Percentiles rank a stretch among this genome's conserved stretches.
Evolutionary conservation across 2,888 invertebrate genomes (phyloP).

Genomic region (Cephus pygmeus): DNA sequence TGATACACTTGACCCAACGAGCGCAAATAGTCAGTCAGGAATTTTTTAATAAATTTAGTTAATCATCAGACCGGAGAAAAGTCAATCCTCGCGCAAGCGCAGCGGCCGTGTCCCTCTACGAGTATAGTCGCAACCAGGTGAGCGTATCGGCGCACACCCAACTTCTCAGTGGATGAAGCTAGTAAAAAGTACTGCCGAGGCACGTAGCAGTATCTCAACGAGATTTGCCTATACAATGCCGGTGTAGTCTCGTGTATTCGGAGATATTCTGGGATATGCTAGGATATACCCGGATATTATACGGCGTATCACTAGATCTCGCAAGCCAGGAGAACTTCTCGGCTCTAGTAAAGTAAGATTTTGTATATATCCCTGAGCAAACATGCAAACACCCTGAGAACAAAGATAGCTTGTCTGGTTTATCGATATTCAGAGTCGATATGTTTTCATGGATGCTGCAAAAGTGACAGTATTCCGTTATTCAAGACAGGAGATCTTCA

Average conservation of each 20-base stretch:
- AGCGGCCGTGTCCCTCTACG: not conserved
- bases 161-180: not conserved
- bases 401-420: conserved; percentile 19
- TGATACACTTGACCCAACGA: not conserved
- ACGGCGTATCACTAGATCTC: not conserved
- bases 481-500: not conserved
- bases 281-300: not conserved
- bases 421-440: conserved; percentile 17
- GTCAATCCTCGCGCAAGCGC: not conserved
- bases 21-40: not conserved
- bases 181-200: conserved; percentile 13
- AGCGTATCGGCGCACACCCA: not conserved
- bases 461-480: not conserved
- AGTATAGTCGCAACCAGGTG: not conserved
- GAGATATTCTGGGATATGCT: not conserved
- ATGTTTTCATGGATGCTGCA: conserved; percentile 5
- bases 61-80: not conserved
- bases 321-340: not conserved
- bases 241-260: not conserved
- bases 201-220: conserved; percentile 34
- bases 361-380: conserved; percentile 17
- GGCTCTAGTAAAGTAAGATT: not conserved
- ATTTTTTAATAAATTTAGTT: not conserved
- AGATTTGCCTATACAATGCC: conserved; percentile 29
- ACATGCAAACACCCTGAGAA: conserved; percentile 20